Conservation (phyloP, 2,113 vertebrate genomes). For the Engraulis encrasicolus region DNA sequence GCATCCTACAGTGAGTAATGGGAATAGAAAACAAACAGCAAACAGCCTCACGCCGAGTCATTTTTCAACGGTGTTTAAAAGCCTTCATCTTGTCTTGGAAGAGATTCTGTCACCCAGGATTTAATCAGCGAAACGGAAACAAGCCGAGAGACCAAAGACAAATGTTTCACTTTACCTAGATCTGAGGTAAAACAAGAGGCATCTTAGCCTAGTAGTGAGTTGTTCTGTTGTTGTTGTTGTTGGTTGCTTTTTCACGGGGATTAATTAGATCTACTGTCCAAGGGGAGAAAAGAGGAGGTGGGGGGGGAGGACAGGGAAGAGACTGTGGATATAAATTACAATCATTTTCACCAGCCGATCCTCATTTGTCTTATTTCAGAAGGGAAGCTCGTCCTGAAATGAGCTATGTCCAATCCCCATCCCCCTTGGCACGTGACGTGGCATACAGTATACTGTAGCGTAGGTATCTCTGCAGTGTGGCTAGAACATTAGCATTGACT, state of each 20-base stretch:
- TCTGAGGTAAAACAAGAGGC: constrained; percentile 63
- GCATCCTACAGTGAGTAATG: constrained; percentile 59
- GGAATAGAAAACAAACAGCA: constrained; percentile 57
- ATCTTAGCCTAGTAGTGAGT: constrained; percentile 46
- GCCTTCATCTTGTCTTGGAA: constrained; percentile 62
- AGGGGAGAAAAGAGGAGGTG: constrained; percentile 42
- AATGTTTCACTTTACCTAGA: constrained; percentile 73
- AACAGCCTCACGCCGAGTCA: constrained; percentile 53
- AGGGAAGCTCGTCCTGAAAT: constrained; percentile 42
- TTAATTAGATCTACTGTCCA: constrained; percentile 56
- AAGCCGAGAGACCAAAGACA: constrained; percentile 57
- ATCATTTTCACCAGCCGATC: constrained; percentile 46
- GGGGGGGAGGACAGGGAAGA: constrained; percentile 54
- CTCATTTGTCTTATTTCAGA: constrained; percentile 58
- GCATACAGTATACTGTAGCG: constrained; percentile 4
- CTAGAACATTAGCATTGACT: constrained; percentile 20
- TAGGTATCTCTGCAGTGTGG: constrained; percentile 38
- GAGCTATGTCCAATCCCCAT: constrained; percentile 17
- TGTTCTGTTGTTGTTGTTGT: constrained; percentile 19
- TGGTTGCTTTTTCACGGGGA: constrained; percentile 48
- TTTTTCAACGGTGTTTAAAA: constrained; percentile 66
- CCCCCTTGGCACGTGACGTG: not conserved
- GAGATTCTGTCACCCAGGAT: constrained; percentile 63
- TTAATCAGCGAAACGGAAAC: constrained; percentile 62
- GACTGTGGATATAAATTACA: constrained; percentile 50